Base-by-base conservation (phyloP, 2,888 invertebrate species). In the Diplolepis rosae region DNA sequence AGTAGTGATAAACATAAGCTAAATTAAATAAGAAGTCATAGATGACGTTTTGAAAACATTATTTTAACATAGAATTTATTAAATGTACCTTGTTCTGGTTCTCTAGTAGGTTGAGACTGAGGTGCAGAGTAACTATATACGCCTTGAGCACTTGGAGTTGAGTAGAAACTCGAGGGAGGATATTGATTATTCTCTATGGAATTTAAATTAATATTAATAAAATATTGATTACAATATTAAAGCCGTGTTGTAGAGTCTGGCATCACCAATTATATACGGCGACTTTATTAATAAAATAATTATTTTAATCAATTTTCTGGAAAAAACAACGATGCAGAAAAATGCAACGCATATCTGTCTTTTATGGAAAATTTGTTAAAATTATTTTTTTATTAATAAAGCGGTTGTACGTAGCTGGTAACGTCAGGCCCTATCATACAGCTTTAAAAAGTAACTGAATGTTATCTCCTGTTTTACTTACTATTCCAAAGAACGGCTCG, bases 401-500 rank as follows among this genome's bases (percentile, higher is more conserved):
- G n/a, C n/a, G n/a, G n/a, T n/a, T n/a, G n/a, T n/a, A n/a, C n/a
- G n/a, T n/a, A n/a, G n/a, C n/a, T n/a, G n/a, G n/a, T n/a, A n/a
- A n/a, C n/a, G n/a, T n/a, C n/a, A n/a, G n/a, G n/a, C n/a, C n/a
- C n/a, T n/a, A n/a, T n/a, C n/a, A n/a, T n/a, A n/a, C n/a, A n/a
- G n/a, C n/a, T n/a, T n/a, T n/a, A n/a, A n/a, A n/a, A n/a, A n/a
- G n/a, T n/a, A n/a, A n/a, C n/a, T n/a, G n/a, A n/a, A n/a, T n/a
- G n/a, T n/a, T n/a, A n/a, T n/a, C n/a, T n/a, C n/a, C n/a, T n/a
- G n/a, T 13, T 69, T 70, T 70, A 92, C 94, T 94, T 92, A 95
- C 95, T 95, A 91, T 95, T 95, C 95, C 95, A 95, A 81, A 95
- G 92, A 85, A 95, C 94, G 87, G 95, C 94, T 85, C 95, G 92